Conservation (phyloP, 2,113 vertebrate genomes). For the Phylloscopus trochilus region DNA sequence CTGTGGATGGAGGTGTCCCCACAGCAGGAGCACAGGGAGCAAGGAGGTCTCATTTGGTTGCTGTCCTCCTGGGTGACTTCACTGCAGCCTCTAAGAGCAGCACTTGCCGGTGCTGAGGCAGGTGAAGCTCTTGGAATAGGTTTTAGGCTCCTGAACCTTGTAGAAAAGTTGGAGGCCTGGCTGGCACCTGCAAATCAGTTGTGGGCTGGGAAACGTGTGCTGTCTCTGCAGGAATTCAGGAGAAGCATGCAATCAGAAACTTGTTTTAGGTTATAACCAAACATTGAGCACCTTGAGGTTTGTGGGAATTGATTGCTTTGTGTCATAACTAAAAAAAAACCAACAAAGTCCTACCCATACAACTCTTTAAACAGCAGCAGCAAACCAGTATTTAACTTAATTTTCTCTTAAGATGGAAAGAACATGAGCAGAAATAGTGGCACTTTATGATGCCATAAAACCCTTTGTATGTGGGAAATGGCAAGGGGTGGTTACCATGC, state of each 20-base stretch:
- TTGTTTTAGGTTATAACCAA: neutral
- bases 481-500: neutral
- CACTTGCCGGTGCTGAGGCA: neutral
- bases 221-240: neutral
- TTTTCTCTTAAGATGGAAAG: neutral
- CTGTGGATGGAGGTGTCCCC: neutral
- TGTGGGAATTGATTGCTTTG: neutral
- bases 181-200: neutral
- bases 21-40: neutral
- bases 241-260: neutral
- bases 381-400: neutral
- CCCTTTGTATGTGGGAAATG: neutral
- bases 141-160: neutral
- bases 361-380: neutral
- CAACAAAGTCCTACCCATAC: neutral
- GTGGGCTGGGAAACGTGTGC: accelerated
- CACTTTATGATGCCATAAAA: neutral
- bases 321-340: neutral
- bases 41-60: neutral
- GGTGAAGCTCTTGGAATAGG: neutral
- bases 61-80: neutral
- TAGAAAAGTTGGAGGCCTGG: neutral
- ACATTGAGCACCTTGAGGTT: neutral
- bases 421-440: neutral
- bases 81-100: neutral